These are phyloP conservation scores for Thymallus thymallus DNA, from an alignment of 2,113 vertebrate genomes.

Conservation along the genomic window DNA sequence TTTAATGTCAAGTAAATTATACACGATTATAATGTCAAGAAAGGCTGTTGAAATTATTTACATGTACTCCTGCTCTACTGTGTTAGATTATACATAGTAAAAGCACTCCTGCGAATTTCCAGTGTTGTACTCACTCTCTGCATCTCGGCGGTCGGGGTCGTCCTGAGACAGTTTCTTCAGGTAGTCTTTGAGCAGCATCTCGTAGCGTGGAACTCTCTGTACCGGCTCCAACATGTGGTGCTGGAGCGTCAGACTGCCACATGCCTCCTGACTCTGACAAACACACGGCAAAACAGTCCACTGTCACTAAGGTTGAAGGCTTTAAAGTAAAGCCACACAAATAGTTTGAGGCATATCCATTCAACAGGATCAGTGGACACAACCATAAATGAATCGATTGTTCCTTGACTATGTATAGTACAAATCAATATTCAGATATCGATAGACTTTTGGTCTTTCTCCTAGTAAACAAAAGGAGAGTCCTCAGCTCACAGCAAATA, in stretches of 20 bases:
- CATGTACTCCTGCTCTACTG: neutral
- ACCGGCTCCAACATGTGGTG: slow-evolving; percentile 98
- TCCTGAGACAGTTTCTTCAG: slow-evolving; percentile 91
- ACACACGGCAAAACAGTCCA: slow-evolving; percentile 4
- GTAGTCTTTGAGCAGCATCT: slow-evolving; percentile 98
- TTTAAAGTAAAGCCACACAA: too few species aligned
- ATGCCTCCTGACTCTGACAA: slow-evolving; percentile 85
- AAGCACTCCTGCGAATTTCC: neutral
- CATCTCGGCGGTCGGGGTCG: slow-evolving; percentile 84
- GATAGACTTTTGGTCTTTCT: too few species aligned
- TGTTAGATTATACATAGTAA: neutral
- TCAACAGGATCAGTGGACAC: too few species aligned
- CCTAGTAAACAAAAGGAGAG: too few species aligned
- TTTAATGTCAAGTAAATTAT: neutral
- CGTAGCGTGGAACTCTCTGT: slow-evolving; percentile 95
- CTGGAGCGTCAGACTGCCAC: slow-evolving; percentile 88
- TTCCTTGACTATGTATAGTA: too few species aligned
- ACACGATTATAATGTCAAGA: neutral
- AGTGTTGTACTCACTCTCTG: slow-evolving; percentile 80
- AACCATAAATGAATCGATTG: too few species aligned
- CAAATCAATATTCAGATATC: too few species aligned
- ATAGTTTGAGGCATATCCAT: too few species aligned
- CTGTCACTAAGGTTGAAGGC: neutral
- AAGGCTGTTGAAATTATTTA: neutral
- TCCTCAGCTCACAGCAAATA: too few species aligned